Evolutionary conservation across 1,140 invertebrate genomes (phyloP), one percentile per base, ranked within the genome.

Genomic region (Melipona quadrifasciata): DNA sequence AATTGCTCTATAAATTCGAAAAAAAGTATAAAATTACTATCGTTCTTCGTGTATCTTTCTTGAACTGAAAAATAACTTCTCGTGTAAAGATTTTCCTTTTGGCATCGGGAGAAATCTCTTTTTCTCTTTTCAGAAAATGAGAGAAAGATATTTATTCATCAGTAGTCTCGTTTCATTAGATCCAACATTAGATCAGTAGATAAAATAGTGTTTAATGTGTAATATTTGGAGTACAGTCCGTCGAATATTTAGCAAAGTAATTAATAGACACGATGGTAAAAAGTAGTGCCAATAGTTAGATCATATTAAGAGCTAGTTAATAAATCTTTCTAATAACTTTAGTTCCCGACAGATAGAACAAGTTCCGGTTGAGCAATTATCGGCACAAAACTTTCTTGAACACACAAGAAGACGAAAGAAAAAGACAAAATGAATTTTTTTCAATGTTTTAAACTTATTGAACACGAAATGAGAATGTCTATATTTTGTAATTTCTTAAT

Each of bases 241-340:
- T 75, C 16, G 8, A 39, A 82, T 57, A 1, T 16, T n/a, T n/a
- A 71, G 24, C 21, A 39, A 67, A 65, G 16, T 67, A 31, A 24
- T 19, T 55, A 65, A 53, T 70, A 24, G 21, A 19, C 21, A 27
- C 11, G 27, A 31, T 4, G 0, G 53, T 77, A 82, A 24, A 75
- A 53, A 27, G 72, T 82, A 76, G 71, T 57, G 14, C 8, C 21
- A n/a, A 74, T 82, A 82, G 51, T 57, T 76, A 67, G 78, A 70
- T 14, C 4, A 67, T 0, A 16, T 1, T 47, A 16, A 12, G 14
- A 68, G 31, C 24, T 80, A 79, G 58, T 19, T 19, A 47, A 53
- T 55, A 55, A 82, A 31, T 39, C 70, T 82, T 16, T 65, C 58
- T 65, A 82, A 68, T 11, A 11, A 64, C 61, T 75, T 74, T 14